A percentile compares a stretch with the other conserved stretches of the same genome.
phyloP scores from a whole-genome alignment of 2,888 invertebrate species.

The Teleogryllus oceanicus region DNA sequence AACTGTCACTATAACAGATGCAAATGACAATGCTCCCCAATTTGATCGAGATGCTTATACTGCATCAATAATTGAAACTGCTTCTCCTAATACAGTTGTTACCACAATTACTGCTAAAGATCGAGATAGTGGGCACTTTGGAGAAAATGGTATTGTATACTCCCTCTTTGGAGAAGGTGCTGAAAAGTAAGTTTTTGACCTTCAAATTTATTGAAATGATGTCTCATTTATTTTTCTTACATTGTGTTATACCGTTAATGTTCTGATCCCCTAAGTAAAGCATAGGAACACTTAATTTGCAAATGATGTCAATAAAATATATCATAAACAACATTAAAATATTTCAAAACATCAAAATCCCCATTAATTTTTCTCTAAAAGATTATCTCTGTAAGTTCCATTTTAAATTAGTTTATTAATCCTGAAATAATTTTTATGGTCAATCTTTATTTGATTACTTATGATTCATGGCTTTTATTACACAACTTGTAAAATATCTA shows the following conservation, averaged over 20 bases:
- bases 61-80: conserved; percentile 67
- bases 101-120: conserved; percentile 77
- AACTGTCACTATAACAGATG: conserved; percentile 72
- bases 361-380: neutral
- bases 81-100: conserved; percentile 64
- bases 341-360: neutral
- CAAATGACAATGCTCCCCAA: conserved; percentile 81
- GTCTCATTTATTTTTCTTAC: neutral
- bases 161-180: conserved; percentile 77
- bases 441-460: too few relatives aligned
- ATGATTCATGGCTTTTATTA: too few relatives aligned
- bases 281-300: too few relatives aligned
- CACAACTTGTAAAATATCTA: too few relatives aligned
- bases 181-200: conserved; percentile 53
- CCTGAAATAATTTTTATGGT: too few relatives aligned
- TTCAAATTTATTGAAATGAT: too few relatives aligned
- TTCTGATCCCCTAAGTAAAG: neutral
- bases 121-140: conserved; percentile 76
- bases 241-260: neutral
- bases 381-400: neutral
- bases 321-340: neutral
- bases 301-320: neutral
- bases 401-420: neutral
- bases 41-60: conserved; percentile 74
- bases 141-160: conserved; percentile 80